Conservation (phyloP, 2,888 invertebrate genomes). For the Gymnocheta viridis region DNA sequence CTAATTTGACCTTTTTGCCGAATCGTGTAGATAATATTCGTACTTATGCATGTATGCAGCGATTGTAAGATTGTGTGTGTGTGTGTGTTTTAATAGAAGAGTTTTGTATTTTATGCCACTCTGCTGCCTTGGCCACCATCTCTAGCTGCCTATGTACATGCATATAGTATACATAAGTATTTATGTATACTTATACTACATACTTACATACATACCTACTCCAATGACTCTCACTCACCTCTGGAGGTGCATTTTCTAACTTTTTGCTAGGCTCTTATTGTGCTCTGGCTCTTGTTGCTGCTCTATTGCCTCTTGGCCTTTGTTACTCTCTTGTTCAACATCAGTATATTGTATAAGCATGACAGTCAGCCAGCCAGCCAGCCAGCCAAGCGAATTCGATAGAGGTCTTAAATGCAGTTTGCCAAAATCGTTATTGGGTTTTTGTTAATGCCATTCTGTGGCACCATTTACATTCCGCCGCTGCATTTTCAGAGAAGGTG, state of each 20-base stretch:
- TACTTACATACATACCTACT: neutral
- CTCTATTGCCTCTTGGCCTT: constrained; percentile 43
- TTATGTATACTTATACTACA: neutral
- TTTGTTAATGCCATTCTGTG: constrained; percentile 39
- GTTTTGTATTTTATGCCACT: neutral
- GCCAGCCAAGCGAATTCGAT: constrained; percentile 9
- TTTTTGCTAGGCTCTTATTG: neutral
- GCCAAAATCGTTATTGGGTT: neutral
- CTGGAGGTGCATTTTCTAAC: constrained; percentile 18
- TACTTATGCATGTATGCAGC: neutral
- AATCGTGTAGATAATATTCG: neutral
- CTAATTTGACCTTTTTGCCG: constrained; percentile 64
- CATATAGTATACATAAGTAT: neutral
- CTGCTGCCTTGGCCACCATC: constrained; percentile 9
- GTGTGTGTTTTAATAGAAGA: too few relatives aligned
- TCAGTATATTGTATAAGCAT: neutral
- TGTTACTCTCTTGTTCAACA: constrained; percentile 3
- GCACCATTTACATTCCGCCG: constrained; percentile 53
- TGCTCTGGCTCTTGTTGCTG: constrained; percentile 11
- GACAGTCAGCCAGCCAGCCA: constrained; percentile 2
- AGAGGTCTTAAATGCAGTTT: constrained; percentile 32
- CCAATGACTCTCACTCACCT: constrained; percentile 7
- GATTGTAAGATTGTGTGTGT: neutral
- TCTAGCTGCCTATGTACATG: neutral
- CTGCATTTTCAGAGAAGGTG: constrained; percentile 13